These are phyloP conservation scores for Drosophila quinaria DNA, from an alignment of 2,888 invertebrate genomes.

Conservation along the genomic window DNA sequence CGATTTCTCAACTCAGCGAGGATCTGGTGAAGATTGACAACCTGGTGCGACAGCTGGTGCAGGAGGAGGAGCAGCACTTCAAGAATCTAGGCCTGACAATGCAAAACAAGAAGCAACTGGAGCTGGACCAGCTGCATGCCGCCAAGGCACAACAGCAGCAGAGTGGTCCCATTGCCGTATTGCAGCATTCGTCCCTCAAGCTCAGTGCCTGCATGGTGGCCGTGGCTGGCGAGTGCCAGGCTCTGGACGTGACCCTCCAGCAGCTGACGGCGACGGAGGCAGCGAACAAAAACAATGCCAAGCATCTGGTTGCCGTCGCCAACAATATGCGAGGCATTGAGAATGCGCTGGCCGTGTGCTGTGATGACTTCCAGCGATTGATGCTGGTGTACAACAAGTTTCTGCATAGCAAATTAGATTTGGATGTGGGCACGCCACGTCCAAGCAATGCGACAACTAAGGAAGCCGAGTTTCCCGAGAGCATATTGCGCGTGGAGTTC, in stretches of 20 bases:
- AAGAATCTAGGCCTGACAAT: conserved; percentile 79
- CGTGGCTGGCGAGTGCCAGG: conserved; percentile 84
- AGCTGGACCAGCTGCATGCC: conserved; percentile 77
- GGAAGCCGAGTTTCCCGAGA: conserved; percentile 79
- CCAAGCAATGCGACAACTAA: conserved; percentile 21
- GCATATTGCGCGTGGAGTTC: conserved; percentile 82
- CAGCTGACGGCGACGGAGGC: conserved; percentile 81
- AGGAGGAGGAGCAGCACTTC: conserved; percentile 84
- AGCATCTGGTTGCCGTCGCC: conserved; percentile 82
- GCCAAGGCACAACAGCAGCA: conserved; percentile 74
- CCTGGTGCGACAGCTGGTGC: conserved; percentile 80
- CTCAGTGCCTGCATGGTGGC: conserved; percentile 85
- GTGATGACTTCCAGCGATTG: conserved; percentile 84
- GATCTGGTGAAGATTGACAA: conserved; percentile 80
- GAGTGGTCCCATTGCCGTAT: conserved; percentile 79
- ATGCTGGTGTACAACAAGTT: conserved; percentile 85
- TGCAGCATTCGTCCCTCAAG: conserved; percentile 84
- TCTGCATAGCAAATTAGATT: conserved; percentile 80
- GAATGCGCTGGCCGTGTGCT: conserved; percentile 82
- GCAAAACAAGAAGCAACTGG: conserved; percentile 78
- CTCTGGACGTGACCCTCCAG: conserved; percentile 83
- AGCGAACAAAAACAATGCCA: conserved; percentile 77
- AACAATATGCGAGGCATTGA: conserved; percentile 84
- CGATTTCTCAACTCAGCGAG: conserved; percentile 75
- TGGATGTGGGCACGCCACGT: conserved; percentile 32